These are phyloP conservation scores for Xylocopa sonorina DNA, from an alignment of 1,140 invertebrate species.

Conservation along the genomic window DNA sequence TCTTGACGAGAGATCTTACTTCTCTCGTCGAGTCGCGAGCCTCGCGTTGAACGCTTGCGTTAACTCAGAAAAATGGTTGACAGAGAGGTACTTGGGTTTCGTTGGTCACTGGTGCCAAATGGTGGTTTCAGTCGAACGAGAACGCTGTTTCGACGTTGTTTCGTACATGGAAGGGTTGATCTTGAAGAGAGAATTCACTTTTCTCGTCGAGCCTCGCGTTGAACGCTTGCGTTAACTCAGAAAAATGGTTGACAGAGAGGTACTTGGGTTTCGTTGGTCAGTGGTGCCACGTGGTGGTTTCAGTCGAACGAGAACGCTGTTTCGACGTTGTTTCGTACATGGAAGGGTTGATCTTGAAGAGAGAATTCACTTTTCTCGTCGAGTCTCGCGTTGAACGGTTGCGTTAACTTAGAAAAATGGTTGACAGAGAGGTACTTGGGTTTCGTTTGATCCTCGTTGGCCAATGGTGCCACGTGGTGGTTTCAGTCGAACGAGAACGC, in stretches of 20 bases:
- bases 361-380: too few species aligned
- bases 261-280: too few species aligned
- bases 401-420: too few species aligned
- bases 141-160: conserved; percentile 1
- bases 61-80: conserved; percentile 20
- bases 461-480: conserved; percentile 14
- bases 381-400: too few species aligned
- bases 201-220: too few species aligned
- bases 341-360: too few species aligned
- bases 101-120: conserved; percentile 1
- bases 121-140: conserved; percentile 2
- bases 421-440: too few species aligned
- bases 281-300: conserved; percentile 25
- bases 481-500: neutral
- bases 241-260: too few species aligned
- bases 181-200: too few species aligned
- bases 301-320: neutral
- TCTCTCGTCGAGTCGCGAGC: neutral
- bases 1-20: neutral
- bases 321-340: neutral
- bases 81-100: too few species aligned
- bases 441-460: neutral
- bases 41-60: neutral
- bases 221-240: too few species aligned
- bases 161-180: too few species aligned